Evolutionary conservation across 2,797 vertebrate genomes (phyloP).

Genomic region (Notoglanidium macrostoma): DNA sequence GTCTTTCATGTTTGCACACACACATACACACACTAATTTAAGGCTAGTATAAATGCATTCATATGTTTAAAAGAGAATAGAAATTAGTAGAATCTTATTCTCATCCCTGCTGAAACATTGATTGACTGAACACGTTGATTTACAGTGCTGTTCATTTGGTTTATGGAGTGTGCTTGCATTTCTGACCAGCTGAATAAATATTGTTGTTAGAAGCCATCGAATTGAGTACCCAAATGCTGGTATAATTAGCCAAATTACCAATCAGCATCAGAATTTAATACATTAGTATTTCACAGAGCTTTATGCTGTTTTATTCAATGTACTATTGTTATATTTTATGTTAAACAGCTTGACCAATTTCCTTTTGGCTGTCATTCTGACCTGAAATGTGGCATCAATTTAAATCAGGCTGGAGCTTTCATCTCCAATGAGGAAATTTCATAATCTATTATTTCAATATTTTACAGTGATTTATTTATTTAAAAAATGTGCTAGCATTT

Average conservation of each 20-base stretch:
- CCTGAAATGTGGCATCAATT: slow-evolving; percentile 13
- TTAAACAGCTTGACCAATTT: neutral
- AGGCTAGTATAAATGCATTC: neutral
- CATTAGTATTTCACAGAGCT: too few species aligned
- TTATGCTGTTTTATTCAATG: neutral
- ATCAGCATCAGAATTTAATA: neutral
- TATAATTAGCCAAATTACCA: neutral
- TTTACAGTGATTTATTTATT: slow-evolving; percentile 4
- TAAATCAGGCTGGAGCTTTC: neutral
- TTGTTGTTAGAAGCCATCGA: neutral
- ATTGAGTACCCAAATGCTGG: neutral
- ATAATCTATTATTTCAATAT: neutral
- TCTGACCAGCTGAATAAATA: neutral
- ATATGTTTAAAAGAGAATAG: neutral
- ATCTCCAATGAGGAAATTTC: neutral
- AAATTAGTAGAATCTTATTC: neutral
- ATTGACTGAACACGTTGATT: neutral
- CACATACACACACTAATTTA: neutral
- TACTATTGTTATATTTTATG: slow-evolving; percentile 3
- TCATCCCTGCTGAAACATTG: neutral
- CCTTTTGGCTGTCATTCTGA: neutral
- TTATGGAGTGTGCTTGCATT: neutral
- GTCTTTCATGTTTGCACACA: neutral
- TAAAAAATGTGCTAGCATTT: neutral
- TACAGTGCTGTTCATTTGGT: neutral